Percentiles rank a stretch among this genome's conserved stretches.
phyloP scores from a whole-genome alignment of 2,113 vertebrate genomes.

The Tympanuchus pallidicinctus region DNA sequence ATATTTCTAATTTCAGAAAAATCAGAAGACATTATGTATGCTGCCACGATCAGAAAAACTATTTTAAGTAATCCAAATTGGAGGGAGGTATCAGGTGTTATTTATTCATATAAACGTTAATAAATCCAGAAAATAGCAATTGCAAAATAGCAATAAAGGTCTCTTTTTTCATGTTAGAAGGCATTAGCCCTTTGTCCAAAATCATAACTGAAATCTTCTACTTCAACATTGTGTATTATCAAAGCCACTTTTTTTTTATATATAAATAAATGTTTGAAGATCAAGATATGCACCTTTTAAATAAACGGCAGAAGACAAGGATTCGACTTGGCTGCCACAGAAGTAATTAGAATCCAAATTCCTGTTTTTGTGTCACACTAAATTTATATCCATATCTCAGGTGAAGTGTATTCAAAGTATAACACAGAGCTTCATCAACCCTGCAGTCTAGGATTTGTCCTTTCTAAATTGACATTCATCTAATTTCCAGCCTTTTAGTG shows the following conservation, averaged over 20 bases:
- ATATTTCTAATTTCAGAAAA: not conserved
- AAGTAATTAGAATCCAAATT: not conserved
- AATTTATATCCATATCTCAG: not conserved
- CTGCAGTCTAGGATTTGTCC: not conserved
- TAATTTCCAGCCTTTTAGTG: not conserved
- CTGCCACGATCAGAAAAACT: not conserved
- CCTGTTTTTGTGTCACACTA: not conserved
- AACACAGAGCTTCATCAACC: not conserved
- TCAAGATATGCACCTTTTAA: not conserved
- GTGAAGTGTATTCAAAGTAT: not conserved
- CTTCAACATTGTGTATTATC: not conserved
- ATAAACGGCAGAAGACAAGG: not conserved
- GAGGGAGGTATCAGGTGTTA: not conserved
- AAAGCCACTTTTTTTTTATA: not conserved
- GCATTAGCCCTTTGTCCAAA: not conserved
- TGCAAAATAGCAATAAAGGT: not conserved
- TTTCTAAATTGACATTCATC: not conserved
- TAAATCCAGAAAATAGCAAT: not conserved
- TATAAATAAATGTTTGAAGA: not conserved
- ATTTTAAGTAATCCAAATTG: not conserved
- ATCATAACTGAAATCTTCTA: not conserved
- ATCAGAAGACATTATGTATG: not conserved
- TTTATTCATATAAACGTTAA: not conserved
- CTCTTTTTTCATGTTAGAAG: not conserved
- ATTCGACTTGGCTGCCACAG: not conserved